Evolutionary conservation across 2,797 vertebrate species (phyloP).

Genomic region (Cygnus olor): DNA sequence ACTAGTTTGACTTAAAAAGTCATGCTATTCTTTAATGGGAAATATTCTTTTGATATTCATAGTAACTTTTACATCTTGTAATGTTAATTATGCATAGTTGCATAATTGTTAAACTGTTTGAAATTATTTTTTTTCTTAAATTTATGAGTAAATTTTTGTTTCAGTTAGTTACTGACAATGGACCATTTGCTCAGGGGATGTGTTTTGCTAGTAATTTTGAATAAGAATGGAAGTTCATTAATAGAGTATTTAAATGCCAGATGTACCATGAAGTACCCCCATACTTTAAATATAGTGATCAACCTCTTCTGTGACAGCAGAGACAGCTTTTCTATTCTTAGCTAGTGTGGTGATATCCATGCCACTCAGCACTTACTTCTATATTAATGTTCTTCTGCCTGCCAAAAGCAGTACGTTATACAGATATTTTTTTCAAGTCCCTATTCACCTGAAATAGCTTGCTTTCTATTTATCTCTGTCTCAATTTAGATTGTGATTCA

Average conservation of each 20-base stretch:
- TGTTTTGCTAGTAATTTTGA: background rate
- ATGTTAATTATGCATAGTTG: background rate
- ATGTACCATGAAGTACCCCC: constrained; percentile 35
- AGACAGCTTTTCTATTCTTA: constrained; percentile 63
- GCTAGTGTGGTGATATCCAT: constrained; percentile 35
- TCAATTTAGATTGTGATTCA: constrained; percentile 57
- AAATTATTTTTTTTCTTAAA: background rate
- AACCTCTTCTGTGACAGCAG: constrained; percentile 37
- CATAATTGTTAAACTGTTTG: background rate
- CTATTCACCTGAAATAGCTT: constrained; percentile 66
- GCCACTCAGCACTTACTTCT: constrained; percentile 53
- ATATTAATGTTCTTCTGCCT: constrained; percentile 55
- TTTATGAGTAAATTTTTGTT: background rate
- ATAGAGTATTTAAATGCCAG: constrained; percentile 41
- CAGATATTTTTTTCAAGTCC: constrained; percentile 24
- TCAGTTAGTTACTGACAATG: background rate
- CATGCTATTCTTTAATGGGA: background rate
- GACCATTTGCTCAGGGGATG: background rate
- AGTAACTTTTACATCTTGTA: background rate
- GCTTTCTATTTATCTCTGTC: constrained; percentile 62
- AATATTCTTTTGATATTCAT: background rate
- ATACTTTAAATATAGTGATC: constrained; percentile 47
- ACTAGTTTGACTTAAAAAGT: background rate
- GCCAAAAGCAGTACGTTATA: constrained; percentile 31
- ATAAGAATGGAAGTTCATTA: constrained; percentile 47